Percentiles rank a stretch among this genome's conserved stretches.
Evolutionary conservation across 2,797 vertebrate species (phyloP).

Genomic region (Podargus strigoides): DNA sequence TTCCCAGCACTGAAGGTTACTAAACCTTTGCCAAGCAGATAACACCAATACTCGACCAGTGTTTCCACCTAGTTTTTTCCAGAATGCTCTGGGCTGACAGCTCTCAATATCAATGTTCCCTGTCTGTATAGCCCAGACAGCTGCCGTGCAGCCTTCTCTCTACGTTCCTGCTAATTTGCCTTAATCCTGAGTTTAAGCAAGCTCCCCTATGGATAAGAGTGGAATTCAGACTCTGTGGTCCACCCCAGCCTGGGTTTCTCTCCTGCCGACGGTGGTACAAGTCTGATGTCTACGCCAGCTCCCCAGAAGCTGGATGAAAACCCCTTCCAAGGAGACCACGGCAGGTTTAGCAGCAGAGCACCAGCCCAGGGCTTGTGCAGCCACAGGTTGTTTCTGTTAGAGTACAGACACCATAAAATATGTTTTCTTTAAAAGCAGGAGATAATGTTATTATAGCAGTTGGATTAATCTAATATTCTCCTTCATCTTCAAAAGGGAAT

Average conservation of each 20-base stretch:
- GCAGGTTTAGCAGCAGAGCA: not conserved
- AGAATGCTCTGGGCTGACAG: not conserved
- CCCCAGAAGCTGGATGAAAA: not conserved
- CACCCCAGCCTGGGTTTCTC: fast-evolving
- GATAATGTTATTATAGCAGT: slow-evolving; percentile 38
- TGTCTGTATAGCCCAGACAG: not conserved
- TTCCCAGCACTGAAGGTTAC: fast-evolving
- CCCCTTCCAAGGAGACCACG: not conserved
- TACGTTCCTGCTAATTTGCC: not conserved
- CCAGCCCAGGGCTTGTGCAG: not conserved
- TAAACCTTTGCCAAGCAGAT: not conserved
- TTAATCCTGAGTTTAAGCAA: not conserved
- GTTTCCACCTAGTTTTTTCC: not conserved
- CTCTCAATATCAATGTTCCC: not conserved
- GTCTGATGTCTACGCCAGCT: not conserved
- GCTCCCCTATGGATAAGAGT: not conserved
- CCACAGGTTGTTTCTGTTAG: not conserved
- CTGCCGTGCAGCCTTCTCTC: not conserved
- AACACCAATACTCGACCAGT: not conserved
- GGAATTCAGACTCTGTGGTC: not conserved
- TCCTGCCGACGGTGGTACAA: not conserved
- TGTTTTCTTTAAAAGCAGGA: slow-evolving; percentile 27
- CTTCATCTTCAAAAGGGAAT: slow-evolving; percentile 45
- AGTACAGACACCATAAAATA: not conserved
- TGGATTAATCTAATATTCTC: slow-evolving; percentile 57